Conservation (phyloP, 1,140 invertebrate genomes). For the Zeugodacus cucurbitae region DNA sequence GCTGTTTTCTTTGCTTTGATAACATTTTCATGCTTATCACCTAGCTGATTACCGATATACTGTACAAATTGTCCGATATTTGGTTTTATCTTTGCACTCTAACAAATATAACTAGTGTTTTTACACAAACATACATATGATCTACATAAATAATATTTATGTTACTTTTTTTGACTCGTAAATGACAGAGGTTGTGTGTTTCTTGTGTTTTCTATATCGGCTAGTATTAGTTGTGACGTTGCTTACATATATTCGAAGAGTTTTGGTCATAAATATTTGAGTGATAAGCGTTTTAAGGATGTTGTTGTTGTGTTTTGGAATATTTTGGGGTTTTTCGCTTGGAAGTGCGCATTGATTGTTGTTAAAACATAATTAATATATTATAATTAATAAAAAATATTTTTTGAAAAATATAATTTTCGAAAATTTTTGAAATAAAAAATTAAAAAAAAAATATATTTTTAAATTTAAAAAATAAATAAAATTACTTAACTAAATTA, state of each 20-base stretch:
- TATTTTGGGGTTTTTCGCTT: too few species aligned
- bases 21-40: slow-evolving; percentile 5
- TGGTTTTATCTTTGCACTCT: not conserved
- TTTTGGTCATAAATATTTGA: not conserved
- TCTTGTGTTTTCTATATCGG: not conserved
- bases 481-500: too few species aligned
- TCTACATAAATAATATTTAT: not conserved
- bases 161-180: not conserved
- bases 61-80: slow-evolving; percentile 6
- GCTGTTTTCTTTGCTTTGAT: not conserved
- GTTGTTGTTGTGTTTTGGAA: not conserved
- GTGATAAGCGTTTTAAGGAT: not conserved
- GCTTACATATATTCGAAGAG: not conserved
- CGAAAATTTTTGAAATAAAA: too few species aligned
- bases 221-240: not conserved
- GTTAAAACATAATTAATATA: too few species aligned
- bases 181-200: not conserved
- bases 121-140: not conserved
- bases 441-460: too few species aligned
- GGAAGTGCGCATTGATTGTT: too few species aligned
- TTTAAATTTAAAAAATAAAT: too few species aligned
- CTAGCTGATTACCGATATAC: not conserved
- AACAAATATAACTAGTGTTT: not conserved
- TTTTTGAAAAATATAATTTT: too few species aligned
- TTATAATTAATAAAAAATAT: too few species aligned